Base-by-base conservation (phyloP, 2,797 vertebrate genomes). In the Danio jaintianensis region DNA sequence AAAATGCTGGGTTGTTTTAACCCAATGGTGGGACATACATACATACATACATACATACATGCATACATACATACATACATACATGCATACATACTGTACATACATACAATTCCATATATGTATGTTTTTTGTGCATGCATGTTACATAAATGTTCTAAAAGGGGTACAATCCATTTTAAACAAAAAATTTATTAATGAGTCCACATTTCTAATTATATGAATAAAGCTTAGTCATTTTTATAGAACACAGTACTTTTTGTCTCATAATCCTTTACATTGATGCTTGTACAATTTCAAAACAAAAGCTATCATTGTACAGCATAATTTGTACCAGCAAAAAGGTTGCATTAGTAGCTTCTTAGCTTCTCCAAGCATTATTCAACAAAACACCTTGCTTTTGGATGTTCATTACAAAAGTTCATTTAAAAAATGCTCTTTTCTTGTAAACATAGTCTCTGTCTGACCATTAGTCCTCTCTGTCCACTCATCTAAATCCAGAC, bases 381-480 rank as follows among this genome's bases (percentile, higher is more conserved):
- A 18, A 6, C 6, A 5, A 38, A 18, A 16, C 4, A 64, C 62
- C 50, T 1, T 53, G 38, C 38, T 71, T 29, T 71, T 18, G 15
- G 36, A 40, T 40, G 15, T 6, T 7, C 16, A n/a, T 62, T 62
- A 55, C 38, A 71, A 56, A 71, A 22, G 47, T 38, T 18, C 29
- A 70, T 36, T 29, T 29, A 29, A 29, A n/a, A 29, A 29, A 22
- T 3, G 9, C 22, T 16, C 7, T 7, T 69, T 38, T 38, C 36
- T 6, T 36, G 50, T 38, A 8, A 36, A 55, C 1, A 9, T 3
- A 38, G 29, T 61, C 3, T 63, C 38, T 55, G n/a, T 55, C 13
- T 58, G 10, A 3, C 53, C 75, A 36, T 50, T 18, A 36, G 8
- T 58, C 43, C 48, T 58, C 36, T 61, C 62, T 67, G 56, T 79